phyloP scores from a whole-genome alignment of 1,140 invertebrate species.

The Hyposmocoma kahamanoa region DNA sequence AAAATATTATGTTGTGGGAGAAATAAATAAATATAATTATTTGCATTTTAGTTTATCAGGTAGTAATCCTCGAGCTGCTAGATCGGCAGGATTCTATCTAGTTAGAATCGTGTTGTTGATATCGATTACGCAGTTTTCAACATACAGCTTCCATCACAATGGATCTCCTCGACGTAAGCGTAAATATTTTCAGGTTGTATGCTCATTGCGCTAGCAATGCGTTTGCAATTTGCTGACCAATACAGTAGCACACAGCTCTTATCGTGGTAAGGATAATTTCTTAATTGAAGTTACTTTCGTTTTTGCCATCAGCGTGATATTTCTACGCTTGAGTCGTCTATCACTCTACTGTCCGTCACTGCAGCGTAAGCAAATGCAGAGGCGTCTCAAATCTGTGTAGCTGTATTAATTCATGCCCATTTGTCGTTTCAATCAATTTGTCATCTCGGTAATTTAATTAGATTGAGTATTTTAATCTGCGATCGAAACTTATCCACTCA shows the following conservation, averaged over 20 bases:
- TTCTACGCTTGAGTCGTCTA: not conserved
- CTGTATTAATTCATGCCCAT: not conserved
- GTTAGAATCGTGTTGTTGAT: not conserved
- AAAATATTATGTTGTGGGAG: too few relatives aligned
- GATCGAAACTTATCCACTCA: too few relatives aligned
- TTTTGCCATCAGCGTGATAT: not conserved
- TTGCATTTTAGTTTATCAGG: not conserved
- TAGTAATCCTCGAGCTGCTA: not conserved
- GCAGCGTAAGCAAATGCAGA: conserved; percentile 24
- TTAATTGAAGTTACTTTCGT: not conserved
- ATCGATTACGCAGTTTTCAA: not conserved
- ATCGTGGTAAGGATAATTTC: not conserved
- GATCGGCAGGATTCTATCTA: not conserved
- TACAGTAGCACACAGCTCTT: not conserved
- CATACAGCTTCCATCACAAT: not conserved
- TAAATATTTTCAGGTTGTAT: not conserved
- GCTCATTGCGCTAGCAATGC: not conserved
- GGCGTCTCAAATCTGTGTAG: conserved; percentile 27
- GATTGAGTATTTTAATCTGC: not conserved
- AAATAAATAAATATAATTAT: too few relatives aligned
- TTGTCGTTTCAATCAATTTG: not conserved
- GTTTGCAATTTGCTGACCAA: not conserved
- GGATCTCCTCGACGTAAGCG: not conserved
- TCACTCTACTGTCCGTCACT: not conserved
- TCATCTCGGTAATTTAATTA: not conserved